Percentiles rank a stretch among this genome's conserved stretches.
phyloP scores from a whole-genome alignment of 2,888 invertebrate genomes.

The Pherbina coryleti region DNA sequence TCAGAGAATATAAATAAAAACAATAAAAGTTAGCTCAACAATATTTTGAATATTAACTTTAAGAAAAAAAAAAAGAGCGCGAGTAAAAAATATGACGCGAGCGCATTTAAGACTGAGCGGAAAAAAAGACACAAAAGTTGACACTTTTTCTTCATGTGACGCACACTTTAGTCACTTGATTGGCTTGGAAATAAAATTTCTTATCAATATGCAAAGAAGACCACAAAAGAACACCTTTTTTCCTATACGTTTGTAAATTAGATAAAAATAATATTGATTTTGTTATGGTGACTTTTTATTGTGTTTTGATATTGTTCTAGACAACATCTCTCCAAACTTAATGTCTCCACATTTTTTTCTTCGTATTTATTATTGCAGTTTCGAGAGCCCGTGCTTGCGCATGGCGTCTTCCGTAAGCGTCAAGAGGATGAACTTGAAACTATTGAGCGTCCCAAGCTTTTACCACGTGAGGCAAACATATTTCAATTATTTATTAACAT shows the following conservation, averaged over 20 bases:
- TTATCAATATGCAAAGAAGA: too few species aligned
- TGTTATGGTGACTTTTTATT: too few species aligned
- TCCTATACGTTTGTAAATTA: too few species aligned
- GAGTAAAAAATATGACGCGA: too few species aligned
- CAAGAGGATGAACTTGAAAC: conserved; percentile 61
- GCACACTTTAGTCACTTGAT: too few species aligned
- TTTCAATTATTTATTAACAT: too few species aligned
- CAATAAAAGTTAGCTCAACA: neutral
- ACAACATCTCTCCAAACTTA: neutral
- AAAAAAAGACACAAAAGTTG: too few species aligned
- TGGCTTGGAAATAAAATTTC: too few species aligned
- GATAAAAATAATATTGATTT: too few species aligned
- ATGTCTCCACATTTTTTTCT: conserved; percentile 12
- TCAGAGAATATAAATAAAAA: neutral
- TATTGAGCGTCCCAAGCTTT: conserved; percentile 57
- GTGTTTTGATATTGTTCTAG: neutral
- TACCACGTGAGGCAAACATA: conserved; percentile 55
- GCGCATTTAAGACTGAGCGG: too few species aligned
- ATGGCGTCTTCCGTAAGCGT: conserved; percentile 65
- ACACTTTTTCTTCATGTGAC: too few species aligned
- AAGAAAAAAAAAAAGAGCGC: neutral
- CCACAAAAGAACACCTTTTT: too few species aligned
- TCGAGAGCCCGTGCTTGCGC: conserved; percentile 58
- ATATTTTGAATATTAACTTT: neutral
- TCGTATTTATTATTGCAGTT: conserved; percentile 52